These are phyloP conservation scores for Sander lucioperca DNA, from an alignment of 2,113 vertebrate species.

Conservation along the genomic window DNA sequence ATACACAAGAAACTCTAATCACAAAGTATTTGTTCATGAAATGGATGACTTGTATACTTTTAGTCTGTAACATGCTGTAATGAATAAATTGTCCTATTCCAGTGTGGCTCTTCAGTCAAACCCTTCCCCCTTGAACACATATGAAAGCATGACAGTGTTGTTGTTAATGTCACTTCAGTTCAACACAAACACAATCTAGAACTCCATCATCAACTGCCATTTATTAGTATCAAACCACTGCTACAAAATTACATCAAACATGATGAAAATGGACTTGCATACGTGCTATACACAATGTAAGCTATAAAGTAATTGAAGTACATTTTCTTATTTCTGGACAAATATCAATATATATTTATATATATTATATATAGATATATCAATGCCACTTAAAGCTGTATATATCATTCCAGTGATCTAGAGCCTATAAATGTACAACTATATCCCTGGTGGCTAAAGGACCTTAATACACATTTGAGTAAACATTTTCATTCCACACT, in stretches of 20 bases:
- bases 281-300: constrained; percentile 86
- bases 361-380: constrained; percentile 78
- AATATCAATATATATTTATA: constrained; percentile 83
- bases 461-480: constrained; percentile 81
- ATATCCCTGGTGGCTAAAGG: constrained; percentile 80
- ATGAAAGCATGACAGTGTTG: constrained; percentile 4
- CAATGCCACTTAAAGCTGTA: constrained; percentile 85
- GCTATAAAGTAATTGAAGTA: constrained; percentile 83
- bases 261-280: constrained; percentile 85
- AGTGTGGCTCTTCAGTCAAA: constrained; percentile 16
- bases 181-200: constrained; percentile 67
- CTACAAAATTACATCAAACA: constrained; percentile 87
- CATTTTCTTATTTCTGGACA: constrained; percentile 79
- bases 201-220: constrained; percentile 84
- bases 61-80: constrained; percentile 41
- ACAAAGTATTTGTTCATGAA: constrained; percentile 45
- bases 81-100: constrained; percentile 56
- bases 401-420: constrained; percentile 85
- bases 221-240: constrained; percentile 89
- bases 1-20: constrained; percentile 12
- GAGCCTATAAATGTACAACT: constrained; percentile 84
- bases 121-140: constrained; percentile 7
- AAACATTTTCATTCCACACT: constrained; percentile 78
- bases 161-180: constrained; percentile 28
- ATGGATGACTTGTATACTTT: constrained; percentile 46